These are phyloP conservation scores for Bugula neritina DNA, from an alignment of 2,888 invertebrate genomes.

Conservation along the genomic window DNA sequence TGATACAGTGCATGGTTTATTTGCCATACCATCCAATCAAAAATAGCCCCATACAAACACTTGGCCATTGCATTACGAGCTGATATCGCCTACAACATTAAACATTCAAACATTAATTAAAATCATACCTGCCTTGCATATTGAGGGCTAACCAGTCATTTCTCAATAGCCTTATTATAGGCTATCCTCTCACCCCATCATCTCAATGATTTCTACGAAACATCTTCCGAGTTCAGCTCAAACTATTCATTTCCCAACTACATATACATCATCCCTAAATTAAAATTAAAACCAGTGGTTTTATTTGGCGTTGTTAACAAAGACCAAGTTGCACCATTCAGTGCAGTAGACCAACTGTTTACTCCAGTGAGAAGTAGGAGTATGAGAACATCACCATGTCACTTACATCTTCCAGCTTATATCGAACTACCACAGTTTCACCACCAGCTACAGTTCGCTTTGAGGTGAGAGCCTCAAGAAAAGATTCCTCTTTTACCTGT, in stretches of 20 bases:
- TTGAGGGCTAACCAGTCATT: neutral
- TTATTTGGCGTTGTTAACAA: too few relatives aligned
- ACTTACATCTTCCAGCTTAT: conserved; percentile 64
- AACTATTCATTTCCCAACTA: too few relatives aligned
- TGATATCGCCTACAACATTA: conserved; percentile 67
- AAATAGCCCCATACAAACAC: conserved; percentile 88
- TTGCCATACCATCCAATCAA: conserved; percentile 95
- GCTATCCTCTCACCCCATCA: neutral
- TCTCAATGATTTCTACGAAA: too few relatives aligned
- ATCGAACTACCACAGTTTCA: conserved; percentile 78
- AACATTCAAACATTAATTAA: neutral
- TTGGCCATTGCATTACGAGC: conserved; percentile 93
- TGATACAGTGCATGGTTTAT: conserved; percentile 88
- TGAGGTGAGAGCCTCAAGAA: conserved; percentile 75
- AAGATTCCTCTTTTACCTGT: conserved; percentile 66
- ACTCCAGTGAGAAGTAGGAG: neutral
- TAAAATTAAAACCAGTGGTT: too few relatives aligned
- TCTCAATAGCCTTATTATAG: neutral
- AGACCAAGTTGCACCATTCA: too few relatives aligned
- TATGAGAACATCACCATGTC: too few relatives aligned
- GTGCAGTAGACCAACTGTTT: conserved; percentile 91
- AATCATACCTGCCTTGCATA: neutral
- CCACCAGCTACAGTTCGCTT: conserved; percentile 50
- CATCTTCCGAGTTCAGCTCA: too few relatives aligned
- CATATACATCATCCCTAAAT: too few relatives aligned